Percentiles rank a stretch among this genome's conserved stretches.
Conservation (phyloP, 2,888 invertebrate species). For the Pherbina coryleti region DNA sequence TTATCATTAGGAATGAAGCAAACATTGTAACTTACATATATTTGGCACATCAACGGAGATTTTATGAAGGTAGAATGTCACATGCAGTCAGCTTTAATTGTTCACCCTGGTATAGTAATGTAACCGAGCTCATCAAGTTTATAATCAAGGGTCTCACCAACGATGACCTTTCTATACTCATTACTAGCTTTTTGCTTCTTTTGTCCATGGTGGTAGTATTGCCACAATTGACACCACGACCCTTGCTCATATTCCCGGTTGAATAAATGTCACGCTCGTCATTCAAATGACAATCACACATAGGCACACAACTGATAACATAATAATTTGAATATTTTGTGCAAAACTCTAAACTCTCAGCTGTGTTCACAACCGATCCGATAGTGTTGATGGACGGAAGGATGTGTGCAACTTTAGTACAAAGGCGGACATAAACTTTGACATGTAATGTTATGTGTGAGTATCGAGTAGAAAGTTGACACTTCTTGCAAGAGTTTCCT, state of each 20-base stretch:
- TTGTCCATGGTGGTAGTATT: not conserved
- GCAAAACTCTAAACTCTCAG: not conserved
- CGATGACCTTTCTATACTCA: not conserved
- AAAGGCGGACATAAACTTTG: constrained; percentile 1
- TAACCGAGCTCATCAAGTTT: no score
- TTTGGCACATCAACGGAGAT: no score
- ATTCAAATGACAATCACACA: not conserved
- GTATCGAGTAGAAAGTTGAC: not conserved
- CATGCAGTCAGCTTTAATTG: no score
- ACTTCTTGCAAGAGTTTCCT: constrained; percentile 24
- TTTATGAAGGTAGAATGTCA: no score
- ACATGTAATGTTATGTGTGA: not conserved
- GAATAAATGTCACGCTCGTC: constrained; percentile 24
- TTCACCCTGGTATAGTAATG: no score
- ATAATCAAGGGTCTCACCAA: not conserved
- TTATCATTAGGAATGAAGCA: no score
- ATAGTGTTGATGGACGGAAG: constrained; percentile 11
- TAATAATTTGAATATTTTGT: constrained; percentile 17
- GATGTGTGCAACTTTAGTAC: constrained; percentile 11
- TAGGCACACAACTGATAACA: constrained; percentile 40
- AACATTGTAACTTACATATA: no score
- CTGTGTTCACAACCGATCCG: not conserved
- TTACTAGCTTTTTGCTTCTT: not conserved
- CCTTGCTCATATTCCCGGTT: not conserved
- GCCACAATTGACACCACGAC: not conserved